A percentile compares a stretch with the other conserved stretches of the same genome.
These are phyloP conservation scores for Hesperia comma DNA, from an alignment of 2,888 invertebrate genomes.

Conservation along the genomic window DNA sequence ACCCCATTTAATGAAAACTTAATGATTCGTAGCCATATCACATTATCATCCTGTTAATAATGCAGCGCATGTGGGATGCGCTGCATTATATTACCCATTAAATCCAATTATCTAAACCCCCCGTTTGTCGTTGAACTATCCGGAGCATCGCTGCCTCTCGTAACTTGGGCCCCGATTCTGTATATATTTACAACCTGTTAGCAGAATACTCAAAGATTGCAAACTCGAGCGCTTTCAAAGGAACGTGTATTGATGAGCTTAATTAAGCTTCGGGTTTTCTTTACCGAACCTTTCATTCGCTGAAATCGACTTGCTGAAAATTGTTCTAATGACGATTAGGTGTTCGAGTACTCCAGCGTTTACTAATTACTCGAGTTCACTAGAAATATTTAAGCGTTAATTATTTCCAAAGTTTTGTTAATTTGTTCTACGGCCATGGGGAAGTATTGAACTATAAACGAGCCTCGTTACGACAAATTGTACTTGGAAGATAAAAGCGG, in stretches of 20 bases:
- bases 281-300: constrained; percentile 29
- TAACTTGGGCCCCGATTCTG: not conserved
- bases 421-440: not conserved
- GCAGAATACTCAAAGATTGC: constrained; percentile 59
- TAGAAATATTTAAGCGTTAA: constrained; percentile 22
- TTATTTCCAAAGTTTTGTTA: constrained; percentile 13
- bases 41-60: constrained; percentile 7
- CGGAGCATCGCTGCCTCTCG: not conserved
- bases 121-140: not conserved
- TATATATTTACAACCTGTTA: constrained; percentile 52
- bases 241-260: constrained; percentile 70
- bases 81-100: constrained; percentile 23
- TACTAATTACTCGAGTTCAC: constrained; percentile 12
- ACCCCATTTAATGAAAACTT: not conserved
- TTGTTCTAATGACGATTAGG: constrained; percentile 22
- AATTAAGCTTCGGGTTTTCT: constrained; percentile 58
- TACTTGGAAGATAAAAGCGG: not conserved
- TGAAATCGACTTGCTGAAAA: constrained; percentile 27
- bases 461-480: constrained; percentile 1
- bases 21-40: constrained; percentile 1
- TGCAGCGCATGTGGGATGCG: too few species aligned
- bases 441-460: constrained; percentile 1
- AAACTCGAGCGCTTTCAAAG: constrained; percentile 58
- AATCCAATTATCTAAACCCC: constrained; percentile 42
- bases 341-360: constrained; percentile 11